Evolutionary conservation across 2,888 invertebrate genomes (phyloP).

Genomic region (Acleris holmiana): DNA sequence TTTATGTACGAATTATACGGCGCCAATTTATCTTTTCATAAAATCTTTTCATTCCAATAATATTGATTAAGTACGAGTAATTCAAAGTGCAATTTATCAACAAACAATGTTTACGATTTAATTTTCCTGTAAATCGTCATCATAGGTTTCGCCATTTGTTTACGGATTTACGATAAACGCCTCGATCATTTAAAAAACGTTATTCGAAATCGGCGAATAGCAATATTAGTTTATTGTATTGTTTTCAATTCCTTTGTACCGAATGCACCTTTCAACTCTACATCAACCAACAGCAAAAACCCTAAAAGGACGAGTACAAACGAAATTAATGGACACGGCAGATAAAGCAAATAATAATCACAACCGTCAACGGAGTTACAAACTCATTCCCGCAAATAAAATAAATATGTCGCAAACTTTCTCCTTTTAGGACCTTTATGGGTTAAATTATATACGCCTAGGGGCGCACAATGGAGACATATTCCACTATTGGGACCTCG

Average conservation of each 20-base stretch:
- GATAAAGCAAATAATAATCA: slow-evolving; percentile 47
- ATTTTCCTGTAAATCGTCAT: too few relatives aligned
- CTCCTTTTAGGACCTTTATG: slow-evolving; percentile 74
- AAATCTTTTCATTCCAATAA: too few relatives aligned
- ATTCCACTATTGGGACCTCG: slow-evolving; percentile 71
- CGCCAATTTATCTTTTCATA: too few relatives aligned
- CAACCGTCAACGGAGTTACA: slow-evolving; percentile 55
- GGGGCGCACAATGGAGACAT: slow-evolving; percentile 79
- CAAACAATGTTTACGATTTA: too few relatives aligned
- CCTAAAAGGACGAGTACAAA: neutral
- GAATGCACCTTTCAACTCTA: neutral
- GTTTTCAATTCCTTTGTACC: neutral
- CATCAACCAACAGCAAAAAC: slow-evolving; percentile 2
- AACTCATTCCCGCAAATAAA: slow-evolving; percentile 66
- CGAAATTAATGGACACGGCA: slow-evolving; percentile 9
- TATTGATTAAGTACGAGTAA: too few relatives aligned
- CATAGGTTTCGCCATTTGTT: too few relatives aligned
- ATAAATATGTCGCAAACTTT: slow-evolving; percentile 74
- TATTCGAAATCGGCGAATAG: too few relatives aligned
- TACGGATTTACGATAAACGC: too few relatives aligned
- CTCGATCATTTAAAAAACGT: too few relatives aligned
- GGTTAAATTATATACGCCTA: slow-evolving; percentile 77
- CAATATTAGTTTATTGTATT: too few relatives aligned
- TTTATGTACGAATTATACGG: too few relatives aligned
- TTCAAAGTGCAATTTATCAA: too few relatives aligned